Base-by-base conservation (phyloP, 1,140 invertebrate species). In the Diabrotica undecimpunctata region DNA sequence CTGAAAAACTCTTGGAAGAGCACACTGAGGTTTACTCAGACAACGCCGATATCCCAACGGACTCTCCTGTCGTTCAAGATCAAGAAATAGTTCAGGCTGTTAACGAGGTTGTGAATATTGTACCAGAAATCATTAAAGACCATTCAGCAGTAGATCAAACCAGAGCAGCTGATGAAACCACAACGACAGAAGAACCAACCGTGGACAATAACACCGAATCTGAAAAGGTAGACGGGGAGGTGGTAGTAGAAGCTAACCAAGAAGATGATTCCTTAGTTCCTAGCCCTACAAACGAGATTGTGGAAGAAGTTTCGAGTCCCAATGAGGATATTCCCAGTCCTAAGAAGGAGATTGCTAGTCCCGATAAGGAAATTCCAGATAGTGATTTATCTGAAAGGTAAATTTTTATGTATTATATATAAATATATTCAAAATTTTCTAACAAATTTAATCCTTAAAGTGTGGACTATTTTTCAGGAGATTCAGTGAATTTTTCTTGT, bases 1-100 rank as follows among this genome's bases (percentile, higher is more conserved):
- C 81, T 8, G 86, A 88, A 60, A 84, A 85, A 68, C 78, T 83
- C 5, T 64, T 87, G 10, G 77, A 81, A 41, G 75, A 81, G 38
- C 59, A 66, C 57, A 54, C 54, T 9, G 65, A 68, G 36, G 54
- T 66, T 46, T 55, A 50, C 54, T 64, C 62, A 56, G 56, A 62
- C 11, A 51, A 62, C 11, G 14, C 52, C 8, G 50, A 64, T 10
- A 36, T 14, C 10, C 61, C 36, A 39, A 25, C 59, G 6, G 36
- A 66, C 25, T 79, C 78, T 2, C 77, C 77, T 25, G 79, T 84
- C 61, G 76, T 82, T 8, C 82, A 83, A 63, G 82, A 82, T 61
- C 80, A 83, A 66, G 81, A 85, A 69, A 78, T 81, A 62, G 81
- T 83, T 54, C 74, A 81, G 71, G 79, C 79, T 11, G 78, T 81